Base-by-base conservation (phyloP, 2,888 invertebrate species). In the Apoda limacodes region DNA sequence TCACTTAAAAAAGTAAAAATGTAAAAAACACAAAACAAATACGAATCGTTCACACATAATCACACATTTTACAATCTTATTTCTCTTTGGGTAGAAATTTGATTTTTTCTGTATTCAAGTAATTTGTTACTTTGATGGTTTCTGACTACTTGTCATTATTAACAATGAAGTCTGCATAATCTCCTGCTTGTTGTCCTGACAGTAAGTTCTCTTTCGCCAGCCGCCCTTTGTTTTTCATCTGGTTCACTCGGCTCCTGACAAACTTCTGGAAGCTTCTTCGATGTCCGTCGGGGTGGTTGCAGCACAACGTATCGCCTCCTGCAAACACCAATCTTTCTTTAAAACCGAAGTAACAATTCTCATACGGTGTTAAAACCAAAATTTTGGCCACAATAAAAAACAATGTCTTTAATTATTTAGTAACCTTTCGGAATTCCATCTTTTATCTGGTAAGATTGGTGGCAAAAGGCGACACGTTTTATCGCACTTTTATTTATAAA, bases 131-230 rank as follows among this genome's bases (percentile, higher is more conserved):
- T 13, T 5, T 22, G 13, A 34, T 31, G 28, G 39, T n/a, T n/a
- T n/a, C n/a, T n/a, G n/a, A n/a, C n/a, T n/a, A n/a, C n/a, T 70
- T 59, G 41, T 80, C 78, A 42, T 78, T 80, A 34, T 80, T 80
- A 7, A 80, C 78, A 2, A 80, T 45, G 22, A 80, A 80, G 35
- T 80, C 78, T 0, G 56, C 67, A 20, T 80, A 80, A 34, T 80
- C 78, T 28, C 62, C 71, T 1, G 52, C 48, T 3, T 63, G 57
- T 0, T 55, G 45, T 9, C 52, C 55, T 4, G 53, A 44, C 34
- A 80, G 25, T 11, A 80, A 56, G 39, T 80, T 72, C 34, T 80
- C 78, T 32, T 64, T 68, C 3, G 67, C 67, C 3, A 66, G 33
- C 37, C 58, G 62, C 5, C 5, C 7, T 17, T 6, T 17, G 39